These are phyloP conservation scores for Brachymystax lenok DNA, from an alignment of 2,797 vertebrate genomes.

Conservation along the genomic window DNA sequence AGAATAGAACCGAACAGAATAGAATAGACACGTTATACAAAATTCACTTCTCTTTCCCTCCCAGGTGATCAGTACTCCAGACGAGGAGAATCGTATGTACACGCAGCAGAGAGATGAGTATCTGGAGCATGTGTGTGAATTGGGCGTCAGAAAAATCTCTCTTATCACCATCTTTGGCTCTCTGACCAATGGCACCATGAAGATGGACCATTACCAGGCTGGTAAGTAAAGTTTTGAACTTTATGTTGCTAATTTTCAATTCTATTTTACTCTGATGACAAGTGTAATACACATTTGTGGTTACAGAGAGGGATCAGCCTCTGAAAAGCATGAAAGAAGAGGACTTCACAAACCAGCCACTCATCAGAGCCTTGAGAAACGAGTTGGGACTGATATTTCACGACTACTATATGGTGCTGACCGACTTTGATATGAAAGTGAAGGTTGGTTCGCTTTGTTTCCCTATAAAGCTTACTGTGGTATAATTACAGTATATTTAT, in stretches of 20 bases:
- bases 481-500: not conserved
- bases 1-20: not conserved
- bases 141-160: slow-evolving; percentile 86
- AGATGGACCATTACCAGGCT: slow-evolving; percentile 90
- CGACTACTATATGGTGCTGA: slow-evolving; percentile 89
- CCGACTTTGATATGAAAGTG: slow-evolving; percentile 83
- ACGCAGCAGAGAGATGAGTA: slow-evolving; percentile 86
- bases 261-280: not conserved
- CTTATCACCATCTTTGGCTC: slow-evolving; percentile 85
- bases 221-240: slow-evolving; percentile 60
- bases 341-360: slow-evolving; percentile 81
- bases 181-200: slow-evolving; percentile 84
- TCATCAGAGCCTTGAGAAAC: slow-evolving; percentile 82
- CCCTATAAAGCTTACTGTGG: not conserved
- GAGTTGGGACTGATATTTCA: slow-evolving; percentile 86
- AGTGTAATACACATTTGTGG: not conserved
- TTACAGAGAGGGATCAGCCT: slow-evolving; percentile 85
- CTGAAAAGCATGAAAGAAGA: slow-evolving; percentile 82
- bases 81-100: slow-evolving; percentile 82
- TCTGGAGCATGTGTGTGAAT: slow-evolving; percentile 88
- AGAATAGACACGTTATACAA: not conserved
- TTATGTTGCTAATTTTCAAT: slow-evolving; percentile 3
- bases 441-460: slow-evolving; percentile 71
- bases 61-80: slow-evolving; percentile 84
- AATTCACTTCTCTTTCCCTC: not conserved